Evolutionary conservation across 2,113 vertebrate species (phyloP).

Genomic region (Gopherus flavomarginatus): DNA sequence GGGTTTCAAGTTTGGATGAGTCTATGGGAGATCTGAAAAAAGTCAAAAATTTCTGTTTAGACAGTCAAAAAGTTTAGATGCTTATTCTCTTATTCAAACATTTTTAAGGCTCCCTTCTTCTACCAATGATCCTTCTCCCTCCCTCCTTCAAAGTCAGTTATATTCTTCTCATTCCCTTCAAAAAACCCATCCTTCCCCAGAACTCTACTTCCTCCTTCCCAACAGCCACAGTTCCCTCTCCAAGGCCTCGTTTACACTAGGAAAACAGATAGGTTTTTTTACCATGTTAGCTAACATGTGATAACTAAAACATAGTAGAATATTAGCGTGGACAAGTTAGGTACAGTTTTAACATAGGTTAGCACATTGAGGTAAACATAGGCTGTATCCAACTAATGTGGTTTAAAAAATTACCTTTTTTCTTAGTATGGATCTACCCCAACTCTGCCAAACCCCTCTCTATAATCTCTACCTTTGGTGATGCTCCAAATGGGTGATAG

Average conservation of each 20-base stretch:
- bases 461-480: neutral
- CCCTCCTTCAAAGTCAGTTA: neutral
- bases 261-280: neutral
- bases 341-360: neutral
- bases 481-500: neutral
- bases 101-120: neutral
- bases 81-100: neutral
- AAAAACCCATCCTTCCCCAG: neutral
- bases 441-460: neutral
- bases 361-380: neutral
- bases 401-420: neutral
- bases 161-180: neutral
- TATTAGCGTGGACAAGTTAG: neutral
- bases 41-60: neutral
- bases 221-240: neutral
- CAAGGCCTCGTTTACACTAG: neutral
- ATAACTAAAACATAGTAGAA: neutral
- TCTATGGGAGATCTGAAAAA: neutral
- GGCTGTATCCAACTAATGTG: neutral
- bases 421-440: neutral
- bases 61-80: neutral
- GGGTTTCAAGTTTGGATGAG: neutral
- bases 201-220: neutral
- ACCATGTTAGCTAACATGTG: neutral
- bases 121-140: neutral